Conservation (phyloP, 2,888 invertebrate genomes). For the Spialia ferax region DNA sequence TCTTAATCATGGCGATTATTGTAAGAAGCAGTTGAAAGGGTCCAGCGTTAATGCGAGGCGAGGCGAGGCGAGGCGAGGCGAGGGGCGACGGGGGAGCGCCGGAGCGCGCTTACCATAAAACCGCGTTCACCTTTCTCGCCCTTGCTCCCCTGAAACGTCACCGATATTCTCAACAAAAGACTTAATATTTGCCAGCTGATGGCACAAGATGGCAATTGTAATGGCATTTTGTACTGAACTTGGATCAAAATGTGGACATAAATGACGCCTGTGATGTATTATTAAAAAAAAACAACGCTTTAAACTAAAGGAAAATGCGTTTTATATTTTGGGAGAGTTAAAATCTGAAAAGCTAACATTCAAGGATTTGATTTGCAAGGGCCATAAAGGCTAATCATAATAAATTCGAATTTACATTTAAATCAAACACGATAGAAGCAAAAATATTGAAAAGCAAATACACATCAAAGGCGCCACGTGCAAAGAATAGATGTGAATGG, state of each 20-base stretch:
- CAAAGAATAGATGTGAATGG: slow-evolving; percentile 10
- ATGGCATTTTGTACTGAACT: background rate
- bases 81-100: slow-evolving; percentile 10
- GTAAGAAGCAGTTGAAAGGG: background rate
- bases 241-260: slow-evolving; percentile 3
- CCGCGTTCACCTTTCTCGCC: slow-evolving; percentile 92
- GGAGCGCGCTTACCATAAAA: slow-evolving; percentile 88
- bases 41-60: slow-evolving; percentile 3
- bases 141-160: slow-evolving; percentile 89
- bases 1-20: background rate
- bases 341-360: background rate
- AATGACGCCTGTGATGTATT: slow-evolving; percentile 1
- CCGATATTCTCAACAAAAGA: slow-evolving; percentile 26
- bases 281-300: background rate
- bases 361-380: no score
- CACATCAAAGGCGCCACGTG: slow-evolving; percentile 20
- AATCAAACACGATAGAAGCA: background rate
- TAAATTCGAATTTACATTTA: background rate
- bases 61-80: background rate
- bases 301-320: no score
- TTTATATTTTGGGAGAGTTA: no score
- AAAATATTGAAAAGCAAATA: no score
- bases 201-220: background rate
- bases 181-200: background rate
- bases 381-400: no score